Conservation (phyloP, 2,113 vertebrate species). For the Tragelaphus strepsiceros region DNA sequence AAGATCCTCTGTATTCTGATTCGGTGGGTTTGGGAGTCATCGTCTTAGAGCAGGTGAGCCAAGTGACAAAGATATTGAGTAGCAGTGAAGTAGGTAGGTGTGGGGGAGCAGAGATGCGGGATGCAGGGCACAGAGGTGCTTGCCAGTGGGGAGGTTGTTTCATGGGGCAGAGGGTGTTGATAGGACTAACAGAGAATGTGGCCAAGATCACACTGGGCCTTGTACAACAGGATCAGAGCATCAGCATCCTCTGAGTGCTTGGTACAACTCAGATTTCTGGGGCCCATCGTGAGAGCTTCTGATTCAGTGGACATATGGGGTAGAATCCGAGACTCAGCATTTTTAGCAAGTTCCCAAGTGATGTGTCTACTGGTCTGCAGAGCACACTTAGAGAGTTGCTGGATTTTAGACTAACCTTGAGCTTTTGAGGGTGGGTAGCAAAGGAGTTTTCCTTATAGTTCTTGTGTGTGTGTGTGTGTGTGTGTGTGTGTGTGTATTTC, state of each 20-base stretch:
- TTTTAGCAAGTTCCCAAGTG: neutral
- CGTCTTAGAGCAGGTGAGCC: neutral
- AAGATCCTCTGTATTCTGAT: neutral
- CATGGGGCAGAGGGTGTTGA: neutral
- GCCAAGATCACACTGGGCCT: accelerated
- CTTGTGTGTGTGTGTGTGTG: neutral
- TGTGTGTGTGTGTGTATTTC: neutral
- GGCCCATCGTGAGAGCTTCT: neutral
- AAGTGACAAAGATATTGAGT: neutral
- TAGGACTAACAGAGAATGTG: neutral
- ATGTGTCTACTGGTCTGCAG: neutral
- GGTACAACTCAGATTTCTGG: neutral
- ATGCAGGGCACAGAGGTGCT: accelerated
- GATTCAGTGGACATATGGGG: neutral
- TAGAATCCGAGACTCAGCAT: neutral
- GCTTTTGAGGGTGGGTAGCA: neutral
- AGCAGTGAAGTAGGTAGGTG: no score
- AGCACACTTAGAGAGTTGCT: neutral
- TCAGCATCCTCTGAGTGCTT: neutral
- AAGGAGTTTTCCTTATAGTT: neutral
- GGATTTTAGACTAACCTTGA: no score
- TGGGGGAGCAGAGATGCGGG: accelerated
- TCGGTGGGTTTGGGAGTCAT: neutral
- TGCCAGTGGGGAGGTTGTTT: no score
- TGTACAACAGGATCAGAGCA: neutral